Conservation (phyloP, 2,797 vertebrate genomes). For the Neopelma chrysocephalum region DNA sequence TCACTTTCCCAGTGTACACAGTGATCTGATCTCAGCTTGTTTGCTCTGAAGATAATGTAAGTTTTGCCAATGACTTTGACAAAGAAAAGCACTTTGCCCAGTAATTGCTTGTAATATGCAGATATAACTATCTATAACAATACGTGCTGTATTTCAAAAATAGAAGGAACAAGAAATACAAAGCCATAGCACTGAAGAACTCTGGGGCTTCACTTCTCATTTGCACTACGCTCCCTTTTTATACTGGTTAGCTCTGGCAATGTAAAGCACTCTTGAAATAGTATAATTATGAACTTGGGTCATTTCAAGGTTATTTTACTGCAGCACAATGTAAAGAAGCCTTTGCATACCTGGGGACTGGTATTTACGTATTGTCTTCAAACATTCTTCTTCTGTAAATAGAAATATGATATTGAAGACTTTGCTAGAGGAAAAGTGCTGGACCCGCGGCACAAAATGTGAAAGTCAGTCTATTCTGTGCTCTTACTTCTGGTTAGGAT, state of each 20-base stretch:
- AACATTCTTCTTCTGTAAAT: neutral
- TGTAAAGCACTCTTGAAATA: neutral
- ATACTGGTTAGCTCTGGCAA: neutral
- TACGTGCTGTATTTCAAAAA: neutral
- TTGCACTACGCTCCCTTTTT: neutral
- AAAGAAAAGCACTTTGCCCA: slow-evolving; percentile 37
- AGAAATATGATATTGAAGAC: neutral
- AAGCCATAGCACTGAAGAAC: neutral
- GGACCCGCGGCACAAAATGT: neutral
- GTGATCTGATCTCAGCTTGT: neutral
- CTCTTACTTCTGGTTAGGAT: too few relatives aligned
- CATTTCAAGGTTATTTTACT: neutral
- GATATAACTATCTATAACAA: neutral
- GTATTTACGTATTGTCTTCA: neutral
- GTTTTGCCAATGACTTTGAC: slow-evolving; percentile 49
- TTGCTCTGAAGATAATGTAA: slow-evolving; percentile 19
- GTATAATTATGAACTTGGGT: neutral
- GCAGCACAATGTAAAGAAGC: neutral
- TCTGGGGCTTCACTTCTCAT: neutral
- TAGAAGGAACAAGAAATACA: neutral
- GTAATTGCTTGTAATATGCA: slow-evolving; percentile 53
- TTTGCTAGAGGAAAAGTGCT: neutral
- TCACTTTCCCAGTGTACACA: neutral
- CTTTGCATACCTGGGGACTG: rapidly evolving
- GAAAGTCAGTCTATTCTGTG: neutral